Conservation (phyloP, 1,140 invertebrate genomes). For the Eriosoma lanigerum region DNA sequence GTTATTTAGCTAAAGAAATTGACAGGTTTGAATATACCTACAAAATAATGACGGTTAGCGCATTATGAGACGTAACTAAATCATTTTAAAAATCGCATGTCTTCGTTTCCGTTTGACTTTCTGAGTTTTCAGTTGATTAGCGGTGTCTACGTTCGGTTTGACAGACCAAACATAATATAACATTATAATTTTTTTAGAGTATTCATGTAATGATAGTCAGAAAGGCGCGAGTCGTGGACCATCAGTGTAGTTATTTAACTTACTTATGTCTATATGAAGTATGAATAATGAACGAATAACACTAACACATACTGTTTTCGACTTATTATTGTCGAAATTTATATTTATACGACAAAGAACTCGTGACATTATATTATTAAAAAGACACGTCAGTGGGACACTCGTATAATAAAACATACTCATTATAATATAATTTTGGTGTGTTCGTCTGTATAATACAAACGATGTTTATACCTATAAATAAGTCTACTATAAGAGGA, state of each 20-base stretch:
- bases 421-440: constrained; percentile 32
- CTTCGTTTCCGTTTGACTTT: background rate
- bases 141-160: constrained; percentile 12
- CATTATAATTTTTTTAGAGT: constrained; percentile 7
- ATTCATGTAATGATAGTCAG: no score
- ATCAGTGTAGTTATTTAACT: no score
- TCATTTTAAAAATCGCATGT: background rate
- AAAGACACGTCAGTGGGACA: constrained; percentile 6
- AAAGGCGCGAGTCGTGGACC: no score
- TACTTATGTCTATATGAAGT: no score
- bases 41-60: background rate
- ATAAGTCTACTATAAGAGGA: no score
- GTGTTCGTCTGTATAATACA: background rate
- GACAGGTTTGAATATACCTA: no score
- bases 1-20: no score
- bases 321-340: no score
- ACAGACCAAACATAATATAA: background rate
- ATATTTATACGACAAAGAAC: background rate
- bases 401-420: background rate
- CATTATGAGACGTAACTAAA: background rate
- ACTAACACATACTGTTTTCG: no score
- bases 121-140: constrained; percentile 10
- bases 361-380: background rate
- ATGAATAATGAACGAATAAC: no score
- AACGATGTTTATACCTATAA: background rate